phyloP scores from a whole-genome alignment of 2,797 vertebrate species.

The Coregonus sp. region DNA sequence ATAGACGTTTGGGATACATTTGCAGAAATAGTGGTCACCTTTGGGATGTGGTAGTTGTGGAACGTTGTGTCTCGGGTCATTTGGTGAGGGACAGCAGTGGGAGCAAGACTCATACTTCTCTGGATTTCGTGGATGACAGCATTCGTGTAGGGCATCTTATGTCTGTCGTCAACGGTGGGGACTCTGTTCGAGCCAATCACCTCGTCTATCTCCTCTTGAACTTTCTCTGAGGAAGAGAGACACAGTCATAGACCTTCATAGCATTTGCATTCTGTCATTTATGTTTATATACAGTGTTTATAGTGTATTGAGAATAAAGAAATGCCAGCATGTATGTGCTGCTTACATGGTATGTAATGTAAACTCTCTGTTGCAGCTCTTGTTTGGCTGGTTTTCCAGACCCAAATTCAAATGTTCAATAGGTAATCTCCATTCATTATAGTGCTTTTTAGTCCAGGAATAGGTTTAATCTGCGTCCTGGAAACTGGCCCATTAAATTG shows the following conservation, averaged over 20 bases:
- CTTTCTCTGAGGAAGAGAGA: slow-evolving; percentile 24
- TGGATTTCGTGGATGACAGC: slow-evolving; percentile 64
- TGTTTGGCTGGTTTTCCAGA: too few species aligned
- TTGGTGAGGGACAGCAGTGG: slow-evolving; percentile 51
- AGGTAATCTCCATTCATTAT: too few species aligned
- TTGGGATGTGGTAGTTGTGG: slow-evolving; percentile 48
- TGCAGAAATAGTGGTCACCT: slow-evolving; percentile 41
- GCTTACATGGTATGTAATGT: too few species aligned
- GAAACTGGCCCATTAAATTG: too few species aligned
- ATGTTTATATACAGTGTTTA: too few species aligned
- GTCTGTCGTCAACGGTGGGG: slow-evolving; percentile 46
- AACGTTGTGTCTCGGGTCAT: slow-evolving; percentile 45
- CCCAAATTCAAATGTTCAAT: too few species aligned
- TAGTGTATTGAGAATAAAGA: too few species aligned
- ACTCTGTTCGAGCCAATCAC: slow-evolving; percentile 46
- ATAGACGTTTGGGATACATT: neutral
- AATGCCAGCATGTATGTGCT: too few species aligned
- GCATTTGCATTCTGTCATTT: neutral
- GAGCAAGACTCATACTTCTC: slow-evolving; percentile 46
- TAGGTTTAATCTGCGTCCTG: too few species aligned
- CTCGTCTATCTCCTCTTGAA: slow-evolving; percentile 55
- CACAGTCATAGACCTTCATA: neutral
- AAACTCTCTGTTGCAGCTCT: too few species aligned
- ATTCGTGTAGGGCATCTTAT: slow-evolving; percentile 62
- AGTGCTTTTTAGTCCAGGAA: too few species aligned